A percentile compares a stretch with the other conserved stretches of the same genome.
These are phyloP conservation scores for Cassiopea andromeda DNA, from an alignment of 30 jellyfish, hydroid and myxozoan genomes.

Conservation along the genomic window DNA sequence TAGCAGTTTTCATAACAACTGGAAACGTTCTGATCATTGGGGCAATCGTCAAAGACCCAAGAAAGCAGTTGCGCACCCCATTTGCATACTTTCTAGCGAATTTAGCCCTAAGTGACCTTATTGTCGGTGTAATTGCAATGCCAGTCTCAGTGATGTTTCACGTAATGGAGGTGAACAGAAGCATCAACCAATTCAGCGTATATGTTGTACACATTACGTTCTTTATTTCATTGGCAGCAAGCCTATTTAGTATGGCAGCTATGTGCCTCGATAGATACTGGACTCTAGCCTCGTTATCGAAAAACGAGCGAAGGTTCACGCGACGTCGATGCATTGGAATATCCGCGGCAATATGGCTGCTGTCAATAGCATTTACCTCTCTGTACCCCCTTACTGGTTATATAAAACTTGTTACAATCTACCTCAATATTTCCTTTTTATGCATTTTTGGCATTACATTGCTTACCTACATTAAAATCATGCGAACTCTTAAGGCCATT, in stretches of 20 bases:
- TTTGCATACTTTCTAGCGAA: constrained; percentile 77
- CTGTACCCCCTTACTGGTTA: constrained; percentile 59
- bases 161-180: constrained; percentile 68
- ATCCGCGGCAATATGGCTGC: constrained; percentile 57
- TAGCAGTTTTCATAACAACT: constrained; percentile 60
- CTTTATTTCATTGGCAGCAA: constrained; percentile 78
- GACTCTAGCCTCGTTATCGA: constrained; percentile 69
- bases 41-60: constrained; percentile 83
- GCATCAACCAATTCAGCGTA: constrained; percentile 18
- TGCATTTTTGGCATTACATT: constrained; percentile 37
- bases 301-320: constrained; percentile 46
- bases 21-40: constrained; percentile 68
- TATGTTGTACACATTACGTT: constrained; percentile 58
- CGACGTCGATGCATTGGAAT: constrained; percentile 43
- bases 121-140: constrained; percentile 78
- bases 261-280: constrained; percentile 86
- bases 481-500: constrained; percentile 21
- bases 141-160: constrained; percentile 83
- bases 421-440: constrained; percentile 43
- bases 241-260: constrained; percentile 80
- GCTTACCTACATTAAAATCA: constrained; percentile 46
- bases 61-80: constrained; percentile 79
- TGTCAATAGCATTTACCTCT: constrained; percentile 56
- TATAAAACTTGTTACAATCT: constrained; percentile 38
- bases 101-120: constrained; percentile 77